A percentile compares a stretch with the other conserved stretches of the same genome.
phyloP scores from a whole-genome alignment of 2,888 invertebrate genomes.

The Stenchaetothrips biformis region DNA sequence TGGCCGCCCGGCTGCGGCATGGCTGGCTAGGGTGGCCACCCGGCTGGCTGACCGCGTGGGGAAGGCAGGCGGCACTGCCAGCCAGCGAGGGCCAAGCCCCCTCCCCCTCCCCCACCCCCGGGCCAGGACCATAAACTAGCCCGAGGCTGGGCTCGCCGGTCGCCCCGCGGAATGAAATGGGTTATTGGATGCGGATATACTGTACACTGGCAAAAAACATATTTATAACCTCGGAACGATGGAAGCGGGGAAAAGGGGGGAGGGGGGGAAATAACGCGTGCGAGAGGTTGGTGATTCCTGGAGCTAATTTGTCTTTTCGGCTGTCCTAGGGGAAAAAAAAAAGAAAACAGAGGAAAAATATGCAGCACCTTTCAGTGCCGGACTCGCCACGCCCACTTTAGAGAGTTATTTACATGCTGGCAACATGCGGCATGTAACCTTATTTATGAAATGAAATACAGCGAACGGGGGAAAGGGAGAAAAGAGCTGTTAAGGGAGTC shows the following conservation, averaged over 20 bases:
- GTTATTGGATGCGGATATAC: conserved; percentile 8
- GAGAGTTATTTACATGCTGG: no score
- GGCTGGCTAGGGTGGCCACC: not conserved
- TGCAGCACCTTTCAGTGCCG: no score
- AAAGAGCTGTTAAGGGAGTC: no score
- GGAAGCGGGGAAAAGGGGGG: not conserved
- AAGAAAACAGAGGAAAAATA: no score
- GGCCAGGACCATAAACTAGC: conserved; percentile 14
- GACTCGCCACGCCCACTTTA: no score
- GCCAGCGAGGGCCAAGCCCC: not conserved
- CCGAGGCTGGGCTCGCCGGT: not conserved
- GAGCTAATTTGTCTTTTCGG: no score
- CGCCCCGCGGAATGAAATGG: not conserved
- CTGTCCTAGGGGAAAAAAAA: no score
- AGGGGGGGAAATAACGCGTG: not conserved
- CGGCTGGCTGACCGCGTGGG: not conserved
- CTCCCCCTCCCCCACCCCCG: not conserved
- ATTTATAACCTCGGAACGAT: not conserved
- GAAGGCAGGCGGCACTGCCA: not conserved
- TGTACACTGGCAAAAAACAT: not conserved
- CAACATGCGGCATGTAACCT: no score
- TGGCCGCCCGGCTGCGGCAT: not conserved
- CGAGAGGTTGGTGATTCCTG: no score
- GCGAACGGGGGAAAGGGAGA: no score
- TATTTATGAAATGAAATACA: no score